These are phyloP conservation scores for Astropecten irregularis DNA, from an alignment of 53 echinoderm and acorn worm species.

Conservation along the genomic window DNA sequence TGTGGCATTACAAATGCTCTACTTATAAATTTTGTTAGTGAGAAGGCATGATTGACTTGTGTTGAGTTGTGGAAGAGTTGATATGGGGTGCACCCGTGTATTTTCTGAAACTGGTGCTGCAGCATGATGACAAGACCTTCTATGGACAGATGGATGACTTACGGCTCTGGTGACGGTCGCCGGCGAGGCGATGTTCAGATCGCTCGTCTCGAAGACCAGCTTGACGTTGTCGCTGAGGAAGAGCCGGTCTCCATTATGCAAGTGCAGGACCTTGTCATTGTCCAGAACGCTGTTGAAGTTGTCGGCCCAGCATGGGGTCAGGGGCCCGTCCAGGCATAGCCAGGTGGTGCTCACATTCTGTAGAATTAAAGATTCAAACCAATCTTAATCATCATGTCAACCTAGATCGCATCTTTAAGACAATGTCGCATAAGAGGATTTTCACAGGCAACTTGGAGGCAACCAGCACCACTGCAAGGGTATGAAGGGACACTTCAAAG, in stretches of 20 bases:
- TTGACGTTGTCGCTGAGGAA: slow-evolving; percentile 94
- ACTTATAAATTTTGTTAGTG: too few species aligned
- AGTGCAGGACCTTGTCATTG: slow-evolving; percentile 80
- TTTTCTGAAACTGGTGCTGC: too few species aligned
- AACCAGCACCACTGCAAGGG: too few species aligned
- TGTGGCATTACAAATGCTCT: too few species aligned
- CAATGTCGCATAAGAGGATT: too few species aligned
- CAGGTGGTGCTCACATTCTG: slow-evolving; percentile 99
- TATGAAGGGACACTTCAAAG: too few species aligned
- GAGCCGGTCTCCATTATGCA: slow-evolving; percentile 87
- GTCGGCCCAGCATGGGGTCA: slow-evolving; percentile 94
- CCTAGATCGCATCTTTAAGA: neutral
- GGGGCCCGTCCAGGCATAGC: slow-evolving; percentile 96
- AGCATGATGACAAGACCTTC: too few species aligned
- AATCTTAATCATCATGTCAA: neutral
- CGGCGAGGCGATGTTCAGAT: slow-evolving; percentile 80
- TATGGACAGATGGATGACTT: too few species aligned
- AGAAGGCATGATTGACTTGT: too few species aligned
- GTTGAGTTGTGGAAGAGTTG: too few species aligned
- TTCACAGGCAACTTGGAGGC: too few species aligned
- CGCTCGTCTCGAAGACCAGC: slow-evolving; percentile 90
- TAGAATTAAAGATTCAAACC: neutral
- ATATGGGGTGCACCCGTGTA: too few species aligned
- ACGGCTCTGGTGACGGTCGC: slow-evolving; percentile 94
- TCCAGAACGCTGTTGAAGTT: slow-evolving; percentile 99